Conservation (phyloP, 1,140 invertebrate genomes). For the Amyelois transitella region DNA sequence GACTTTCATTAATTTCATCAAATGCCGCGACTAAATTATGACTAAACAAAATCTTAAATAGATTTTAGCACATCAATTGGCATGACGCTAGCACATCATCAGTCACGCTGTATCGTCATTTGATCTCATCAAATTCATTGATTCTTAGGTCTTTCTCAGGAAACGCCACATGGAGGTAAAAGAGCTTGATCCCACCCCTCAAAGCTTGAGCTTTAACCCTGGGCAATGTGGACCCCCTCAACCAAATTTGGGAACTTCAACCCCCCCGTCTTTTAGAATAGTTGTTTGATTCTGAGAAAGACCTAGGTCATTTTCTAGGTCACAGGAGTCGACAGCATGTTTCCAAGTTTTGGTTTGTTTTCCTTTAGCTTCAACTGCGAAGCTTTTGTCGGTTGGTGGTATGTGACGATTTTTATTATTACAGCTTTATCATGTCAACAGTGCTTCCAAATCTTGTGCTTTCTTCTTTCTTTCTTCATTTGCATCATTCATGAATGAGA, state of each 20-base stretch:
- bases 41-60: constrained; percentile 25
- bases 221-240: constrained; percentile 49
- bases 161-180: constrained; percentile 65
- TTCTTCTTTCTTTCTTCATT: constrained; percentile 2
- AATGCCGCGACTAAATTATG: constrained; percentile 1
- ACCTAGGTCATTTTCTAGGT: constrained; percentile 68
- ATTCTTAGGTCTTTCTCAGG: constrained; percentile 74
- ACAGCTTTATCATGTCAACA: constrained; percentile 10
- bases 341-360: constrained; percentile 70
- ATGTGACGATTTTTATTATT: constrained; percentile 30
- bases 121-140: constrained; percentile 63
- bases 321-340: constrained; percentile 66
- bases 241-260: constrained; percentile 64
- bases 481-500: not conserved
- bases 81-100: constrained; percentile 60
- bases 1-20: constrained; percentile 2
- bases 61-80: constrained; percentile 47
- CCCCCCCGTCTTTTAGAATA: constrained; percentile 27
- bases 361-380: constrained; percentile 48
- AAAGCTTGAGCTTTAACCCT: constrained; percentile 61
- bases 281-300: constrained; percentile 64
- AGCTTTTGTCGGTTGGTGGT: constrained; percentile 51
- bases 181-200: constrained; percentile 47
- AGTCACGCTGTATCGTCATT: constrained; percentile 43
- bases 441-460: constrained; percentile 3